A percentile compares a stretch with the other conserved stretches of the same genome.
These are phyloP conservation scores for Trichogramma evanescens DNA, from an alignment of 2,888 invertebrate genomes.

Conservation along the genomic window DNA sequence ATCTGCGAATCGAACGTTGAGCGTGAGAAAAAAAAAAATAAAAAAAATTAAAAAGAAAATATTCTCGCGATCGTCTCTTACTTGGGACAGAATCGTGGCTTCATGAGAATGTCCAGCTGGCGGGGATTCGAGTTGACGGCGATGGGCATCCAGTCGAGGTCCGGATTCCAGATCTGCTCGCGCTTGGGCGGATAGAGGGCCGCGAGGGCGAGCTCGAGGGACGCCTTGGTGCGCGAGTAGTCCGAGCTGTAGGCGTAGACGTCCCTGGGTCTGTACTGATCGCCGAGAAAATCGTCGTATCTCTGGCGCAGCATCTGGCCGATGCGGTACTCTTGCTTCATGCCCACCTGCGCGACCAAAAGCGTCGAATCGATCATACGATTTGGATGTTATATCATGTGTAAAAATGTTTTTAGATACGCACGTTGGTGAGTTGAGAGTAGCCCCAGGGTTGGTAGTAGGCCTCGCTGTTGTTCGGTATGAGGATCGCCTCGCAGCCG, in stretches of 20 bases:
- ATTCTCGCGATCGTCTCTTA: not conserved
- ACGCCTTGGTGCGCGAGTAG: conserved; percentile 29
- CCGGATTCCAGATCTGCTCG: conserved; percentile 24
- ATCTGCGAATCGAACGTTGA: too few relatives aligned
- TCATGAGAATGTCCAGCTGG: conserved; percentile 26
- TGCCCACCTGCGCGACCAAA: conserved; percentile 26
- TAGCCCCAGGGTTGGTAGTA: conserved; percentile 52
- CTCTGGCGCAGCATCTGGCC: conserved; percentile 28
- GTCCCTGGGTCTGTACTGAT: conserved; percentile 23
- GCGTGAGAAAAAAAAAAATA: not conserved
- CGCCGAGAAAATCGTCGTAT: conserved; percentile 26
- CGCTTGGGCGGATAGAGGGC: conserved; percentile 26
- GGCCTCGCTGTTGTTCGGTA: conserved; percentile 37
- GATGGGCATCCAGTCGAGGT: conserved; percentile 29
- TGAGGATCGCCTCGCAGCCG: conserved; percentile 2
- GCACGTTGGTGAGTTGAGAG: conserved; percentile 53
- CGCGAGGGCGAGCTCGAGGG: conserved; percentile 29
- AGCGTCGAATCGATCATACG: too few relatives aligned
- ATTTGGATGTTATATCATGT: not conserved
- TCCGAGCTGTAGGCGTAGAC: conserved; percentile 27
- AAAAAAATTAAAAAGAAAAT: not conserved
- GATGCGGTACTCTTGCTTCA: conserved; percentile 27
- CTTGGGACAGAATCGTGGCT: conserved; percentile 18
- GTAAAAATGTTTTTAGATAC: conserved; percentile 23
- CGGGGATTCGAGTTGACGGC: conserved; percentile 26